Conservation (phyloP, 2,797 vertebrate genomes). For the Peromyscus eremicus region DNA sequence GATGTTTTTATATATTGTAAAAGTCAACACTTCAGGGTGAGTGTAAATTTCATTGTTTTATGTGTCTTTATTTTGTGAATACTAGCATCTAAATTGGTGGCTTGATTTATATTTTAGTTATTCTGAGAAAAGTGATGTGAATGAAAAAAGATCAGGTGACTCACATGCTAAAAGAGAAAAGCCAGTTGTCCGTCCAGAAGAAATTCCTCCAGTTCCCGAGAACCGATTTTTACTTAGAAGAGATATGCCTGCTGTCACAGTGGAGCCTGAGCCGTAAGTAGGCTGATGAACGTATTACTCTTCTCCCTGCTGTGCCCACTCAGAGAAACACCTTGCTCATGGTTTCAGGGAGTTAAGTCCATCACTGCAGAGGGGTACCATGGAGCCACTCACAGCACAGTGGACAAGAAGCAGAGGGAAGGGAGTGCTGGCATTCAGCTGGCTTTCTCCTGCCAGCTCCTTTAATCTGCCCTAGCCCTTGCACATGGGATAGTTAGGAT, state of each 20-base stretch:
- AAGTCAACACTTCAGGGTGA: constrained; percentile 37
- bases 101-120: constrained; percentile 83
- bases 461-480: background rate
- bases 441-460: too few species aligned
- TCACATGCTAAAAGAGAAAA: constrained; percentile 94
- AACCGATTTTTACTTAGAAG: constrained; percentile 97
- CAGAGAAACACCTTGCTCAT: background rate
- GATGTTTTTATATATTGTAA: constrained; percentile 53
- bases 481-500: background rate
- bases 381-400: background rate
- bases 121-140: constrained; percentile 86
- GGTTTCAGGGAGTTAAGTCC: background rate
- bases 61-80: constrained; percentile 22
- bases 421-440: background rate
- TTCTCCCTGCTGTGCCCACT: background rate
- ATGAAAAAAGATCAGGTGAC: constrained; percentile 90
- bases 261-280: constrained; percentile 92
- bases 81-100: constrained; percentile 35
- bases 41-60: constrained; percentile 8
- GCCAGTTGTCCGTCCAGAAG: constrained; percentile 96
- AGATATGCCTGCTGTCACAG: constrained; percentile 91
- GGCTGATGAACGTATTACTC: background rate
- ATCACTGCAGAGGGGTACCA: background rate
- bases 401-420: too few species aligned
- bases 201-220: constrained; percentile 98